These are phyloP conservation scores for Furcula furcula DNA, from an alignment of 2,888 invertebrate genomes.

Conservation along the genomic window DNA sequence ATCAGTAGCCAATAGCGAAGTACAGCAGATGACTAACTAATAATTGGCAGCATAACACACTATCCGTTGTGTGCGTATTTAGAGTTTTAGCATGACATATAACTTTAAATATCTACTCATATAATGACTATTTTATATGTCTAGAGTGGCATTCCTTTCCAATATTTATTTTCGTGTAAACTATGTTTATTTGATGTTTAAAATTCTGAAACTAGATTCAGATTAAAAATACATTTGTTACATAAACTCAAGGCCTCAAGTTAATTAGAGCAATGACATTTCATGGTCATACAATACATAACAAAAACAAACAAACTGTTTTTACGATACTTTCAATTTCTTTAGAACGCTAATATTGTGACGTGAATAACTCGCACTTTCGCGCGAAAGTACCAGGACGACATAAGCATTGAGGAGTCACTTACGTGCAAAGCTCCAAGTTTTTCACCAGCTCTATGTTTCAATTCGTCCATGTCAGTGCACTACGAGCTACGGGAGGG, in stretches of 20 bases:
- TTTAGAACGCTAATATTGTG: conserved; percentile 26
- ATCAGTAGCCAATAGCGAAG: too few relatives aligned
- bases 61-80: too few relatives aligned
- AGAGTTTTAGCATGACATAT: too few relatives aligned
- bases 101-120: too few relatives aligned
- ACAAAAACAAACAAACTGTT: conserved; percentile 31
- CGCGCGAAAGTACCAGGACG: conserved; percentile 53
- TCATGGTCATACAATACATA: conserved; percentile 38
- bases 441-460: conserved; percentile 71
- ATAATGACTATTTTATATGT: too few relatives aligned
- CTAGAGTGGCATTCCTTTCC: too few relatives aligned
- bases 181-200: conserved; percentile 5
- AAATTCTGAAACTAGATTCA: conserved; percentile 2
- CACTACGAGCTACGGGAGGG: conserved; percentile 43
- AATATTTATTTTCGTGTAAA: conserved; percentile 3
- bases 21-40: too few relatives aligned
- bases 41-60: too few relatives aligned
- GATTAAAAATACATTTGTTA: conserved; percentile 39
- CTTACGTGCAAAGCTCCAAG: conserved; percentile 74
- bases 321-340: conserved; percentile 16
- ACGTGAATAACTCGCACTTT: conserved; percentile 43
- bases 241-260: conserved; percentile 54
- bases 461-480: conserved; percentile 72
- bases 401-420: conserved; percentile 39
- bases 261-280: conserved; percentile 44